Evolutionary conservation across 1,140 invertebrate genomes (phyloP), one percentile per base, ranked within the genome.

Genomic region (Drosophila arawakana): DNA sequence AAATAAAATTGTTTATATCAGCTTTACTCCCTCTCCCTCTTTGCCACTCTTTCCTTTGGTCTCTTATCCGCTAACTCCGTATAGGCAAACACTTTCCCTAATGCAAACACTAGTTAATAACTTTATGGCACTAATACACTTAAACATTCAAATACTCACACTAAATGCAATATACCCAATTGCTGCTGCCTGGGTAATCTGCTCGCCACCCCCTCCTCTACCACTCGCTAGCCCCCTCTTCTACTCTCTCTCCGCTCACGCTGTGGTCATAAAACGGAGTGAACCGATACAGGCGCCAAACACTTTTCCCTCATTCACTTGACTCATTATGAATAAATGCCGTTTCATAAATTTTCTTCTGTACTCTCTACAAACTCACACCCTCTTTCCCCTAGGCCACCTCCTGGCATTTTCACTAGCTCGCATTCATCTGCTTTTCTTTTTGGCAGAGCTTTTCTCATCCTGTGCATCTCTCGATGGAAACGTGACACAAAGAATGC

Each of bases 401-500:
- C 10, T 49, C 41, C 54, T 55, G 18, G 47, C 18, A 21, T 34
- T 52, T 52, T n/a, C 37, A 25, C 75, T 49, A 57, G 65, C 34
- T 54, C 8, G 13, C 30, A 71, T 44, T 66, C 15, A 15, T n/a
- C 50, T 18, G 30, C 21, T 62, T 11, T 62, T 39, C 10, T n/a
- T 59, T 34, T 73, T 4, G 34, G n/a, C 7, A 46, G 11, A 58
- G 67, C 67, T 70, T 70, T 67, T 70, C 58, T 50, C 66, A 50
- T 57, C 61, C 66, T 62, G 47, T 70, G 44, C 65, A 65, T 67
- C 55, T 82, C 47, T 63, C 68, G 73, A 73, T 83, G 83, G 70
- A 89, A 80, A 83, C 83, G 83, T 88, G 84, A 88, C 83, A 88
- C 84, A 88, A 89, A 88, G 84, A 88, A 88, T 88, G 83, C 84